These are phyloP conservation scores for Trichopoda pennipes DNA, from an alignment of 2,888 invertebrate genomes.

Conservation along the genomic window DNA sequence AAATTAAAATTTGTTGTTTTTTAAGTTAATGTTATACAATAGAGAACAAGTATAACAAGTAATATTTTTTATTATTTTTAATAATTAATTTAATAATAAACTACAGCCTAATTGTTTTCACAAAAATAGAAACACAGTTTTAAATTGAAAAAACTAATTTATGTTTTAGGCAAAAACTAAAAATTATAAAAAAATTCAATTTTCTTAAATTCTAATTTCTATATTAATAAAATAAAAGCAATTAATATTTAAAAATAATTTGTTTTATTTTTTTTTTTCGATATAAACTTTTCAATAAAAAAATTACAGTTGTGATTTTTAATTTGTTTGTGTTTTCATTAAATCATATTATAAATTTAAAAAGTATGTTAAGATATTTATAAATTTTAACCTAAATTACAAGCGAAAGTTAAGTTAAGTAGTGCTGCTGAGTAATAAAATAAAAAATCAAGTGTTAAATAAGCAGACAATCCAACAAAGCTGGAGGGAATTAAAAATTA, in stretches of 20 bases:
- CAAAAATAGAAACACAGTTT: conserved; percentile 20
- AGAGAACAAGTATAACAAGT: conserved; percentile 51
- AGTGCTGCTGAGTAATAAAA: conserved; percentile 15
- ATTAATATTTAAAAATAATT: neutral
- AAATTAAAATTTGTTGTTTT: conserved; percentile 33
- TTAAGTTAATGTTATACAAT: conserved; percentile 48
- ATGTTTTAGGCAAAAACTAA: conserved; percentile 6
- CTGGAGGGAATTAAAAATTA: neutral
- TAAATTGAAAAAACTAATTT: neutral
- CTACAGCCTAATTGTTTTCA: conserved; percentile 50
- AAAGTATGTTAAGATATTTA: neutral
- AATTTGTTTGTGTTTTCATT: neutral
- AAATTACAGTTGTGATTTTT: conserved; percentile 33
- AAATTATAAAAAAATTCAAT: neutral
- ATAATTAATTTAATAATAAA: conserved; percentile 33
- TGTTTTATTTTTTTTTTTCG: neutral
- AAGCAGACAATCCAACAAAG: neutral
- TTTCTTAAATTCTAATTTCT: neutral
- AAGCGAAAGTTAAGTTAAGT: conserved; percentile 17
- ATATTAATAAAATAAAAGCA: neutral
- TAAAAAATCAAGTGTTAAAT: neutral
- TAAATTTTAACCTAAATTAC: conserved; percentile 1
- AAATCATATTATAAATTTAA: conserved; percentile 8
- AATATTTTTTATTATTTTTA: conserved; percentile 16
- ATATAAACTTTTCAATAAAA: conserved; percentile 3